A percentile compares a stretch with the other conserved stretches of the same genome.
Conservation (phyloP, 1,140 invertebrate genomes). For the Heliothis subflexa region DNA sequence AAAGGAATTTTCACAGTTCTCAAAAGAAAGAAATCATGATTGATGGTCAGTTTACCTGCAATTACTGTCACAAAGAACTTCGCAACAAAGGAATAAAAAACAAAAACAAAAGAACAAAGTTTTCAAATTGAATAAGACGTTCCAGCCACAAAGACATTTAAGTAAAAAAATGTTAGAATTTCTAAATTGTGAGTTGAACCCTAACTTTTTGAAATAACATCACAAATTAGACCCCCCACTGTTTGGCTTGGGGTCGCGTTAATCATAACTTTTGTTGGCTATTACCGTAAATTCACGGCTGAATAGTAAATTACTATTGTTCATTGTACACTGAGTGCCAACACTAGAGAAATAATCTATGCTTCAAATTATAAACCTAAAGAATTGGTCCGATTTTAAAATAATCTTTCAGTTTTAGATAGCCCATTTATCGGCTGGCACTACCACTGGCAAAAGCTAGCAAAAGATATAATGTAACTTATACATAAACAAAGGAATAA, state of each 20-base stretch:
- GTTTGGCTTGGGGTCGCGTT: conserved; percentile 11
- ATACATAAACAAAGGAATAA: too few species aligned
- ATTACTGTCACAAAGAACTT: too few species aligned
- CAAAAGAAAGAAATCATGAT: too few species aligned
- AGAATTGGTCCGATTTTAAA: too few species aligned
- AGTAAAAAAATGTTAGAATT: conserved; percentile 7
- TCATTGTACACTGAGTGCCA: not conserved
- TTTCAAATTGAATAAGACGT: conserved; percentile 20
- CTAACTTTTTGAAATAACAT: conserved; percentile 17
- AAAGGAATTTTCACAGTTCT: too few species aligned
- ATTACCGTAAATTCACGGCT: conserved; percentile 47
- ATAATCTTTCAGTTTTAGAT: too few species aligned
- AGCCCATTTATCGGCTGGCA: too few species aligned
- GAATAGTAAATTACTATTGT: conserved; percentile 36
- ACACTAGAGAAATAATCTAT: too few species aligned
- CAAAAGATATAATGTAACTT: too few species aligned
- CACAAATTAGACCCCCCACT: conserved; percentile 30
- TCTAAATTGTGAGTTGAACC: not conserved
- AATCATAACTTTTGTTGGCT: conserved; percentile 49
- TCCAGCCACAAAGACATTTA: conserved; percentile 5
- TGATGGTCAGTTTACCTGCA: too few species aligned
- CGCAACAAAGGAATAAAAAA: not conserved
- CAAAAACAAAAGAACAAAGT: conserved; percentile 6
- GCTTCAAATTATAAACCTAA: too few species aligned
- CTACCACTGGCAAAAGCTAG: too few species aligned